These are phyloP conservation scores for Lasioglossum pauxillum DNA, from an alignment of 2,888 invertebrate genomes.

Conservation along the genomic window DNA sequence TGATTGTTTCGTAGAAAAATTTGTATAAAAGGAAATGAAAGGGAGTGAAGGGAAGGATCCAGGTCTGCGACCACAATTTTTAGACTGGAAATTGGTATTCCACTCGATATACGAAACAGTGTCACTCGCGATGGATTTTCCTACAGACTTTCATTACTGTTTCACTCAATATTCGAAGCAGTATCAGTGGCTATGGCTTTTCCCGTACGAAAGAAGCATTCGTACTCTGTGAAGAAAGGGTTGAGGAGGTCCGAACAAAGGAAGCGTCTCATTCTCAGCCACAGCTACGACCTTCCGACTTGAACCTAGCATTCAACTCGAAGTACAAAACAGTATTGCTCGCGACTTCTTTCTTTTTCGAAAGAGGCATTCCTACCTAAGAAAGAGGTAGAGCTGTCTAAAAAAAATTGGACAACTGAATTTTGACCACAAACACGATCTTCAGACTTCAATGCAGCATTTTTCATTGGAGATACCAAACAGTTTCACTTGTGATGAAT, in stretches of 20 bases:
- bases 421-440: not conserved
- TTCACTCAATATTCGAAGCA: not conserved
- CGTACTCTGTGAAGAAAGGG: not conserved
- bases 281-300: not conserved
- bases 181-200: not conserved
- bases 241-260: not conserved
- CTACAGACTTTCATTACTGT: not conserved
- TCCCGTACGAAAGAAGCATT: not conserved
- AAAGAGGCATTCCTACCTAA: too few relatives aligned
- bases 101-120: not conserved
- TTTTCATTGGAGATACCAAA: not conserved
- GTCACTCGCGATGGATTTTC: not conserved
- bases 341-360: too few relatives aligned
- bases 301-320: not conserved
- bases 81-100: not conserved
- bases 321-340: too few relatives aligned
- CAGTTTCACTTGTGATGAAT: not conserved
- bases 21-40: not conserved
- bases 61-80: not conserved
- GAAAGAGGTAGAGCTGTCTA: not conserved
- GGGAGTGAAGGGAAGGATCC: not conserved
- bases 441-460: too few relatives aligned
- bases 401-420: not conserved
- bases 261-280: not conserved
- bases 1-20: not conserved